Evolutionary conservation across 1,140 invertebrate species (phyloP).

Genomic region (Nephotettix cincticeps): DNA sequence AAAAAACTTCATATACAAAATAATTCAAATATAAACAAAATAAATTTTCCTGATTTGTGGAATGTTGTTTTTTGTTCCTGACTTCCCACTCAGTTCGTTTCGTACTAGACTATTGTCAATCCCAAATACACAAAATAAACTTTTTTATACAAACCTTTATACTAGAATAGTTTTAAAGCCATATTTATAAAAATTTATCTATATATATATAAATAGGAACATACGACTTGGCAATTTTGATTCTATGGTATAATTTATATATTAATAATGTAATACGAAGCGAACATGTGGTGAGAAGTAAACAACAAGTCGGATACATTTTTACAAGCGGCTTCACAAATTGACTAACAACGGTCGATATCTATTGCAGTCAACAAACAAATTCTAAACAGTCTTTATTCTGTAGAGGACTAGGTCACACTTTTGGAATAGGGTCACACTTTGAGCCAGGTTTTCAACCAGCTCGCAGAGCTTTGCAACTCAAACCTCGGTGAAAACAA

Average conservation of each 20-base stretch:
- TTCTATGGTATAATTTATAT: constrained; percentile 21
- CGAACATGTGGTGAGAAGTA: not conserved
- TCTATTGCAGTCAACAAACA: constrained; percentile 23
- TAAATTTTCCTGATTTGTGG: not conserved
- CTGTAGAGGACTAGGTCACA: constrained; percentile 38
- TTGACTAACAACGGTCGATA: constrained; percentile 21
- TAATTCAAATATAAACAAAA: not conserved
- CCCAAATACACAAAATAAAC: constrained; percentile 27
- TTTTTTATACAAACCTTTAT: constrained; percentile 24
- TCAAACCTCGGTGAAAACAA: not conserved
- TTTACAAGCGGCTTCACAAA: constrained; percentile 7
- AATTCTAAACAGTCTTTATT: constrained; percentile 38
- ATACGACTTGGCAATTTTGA: constrained; percentile 28
- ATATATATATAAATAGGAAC: constrained; percentile 28
- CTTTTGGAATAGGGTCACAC: constrained; percentile 35
- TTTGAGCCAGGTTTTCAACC: constrained; percentile 20
- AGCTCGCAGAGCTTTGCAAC: not conserved
- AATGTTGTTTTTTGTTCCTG: not conserved
- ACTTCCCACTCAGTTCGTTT: constrained; percentile 11
- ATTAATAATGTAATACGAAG: constrained; percentile 21
- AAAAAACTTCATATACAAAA: not conserved
- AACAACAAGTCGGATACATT: no score
- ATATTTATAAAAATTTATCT: constrained; percentile 25
- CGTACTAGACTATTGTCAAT: constrained; percentile 15
- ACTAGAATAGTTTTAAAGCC: constrained; percentile 24